Percentiles rank a stretch among this genome's conserved stretches.
phyloP scores from a whole-genome alignment of 1,140 invertebrate species.

The Drosophila arawakana region DNA sequence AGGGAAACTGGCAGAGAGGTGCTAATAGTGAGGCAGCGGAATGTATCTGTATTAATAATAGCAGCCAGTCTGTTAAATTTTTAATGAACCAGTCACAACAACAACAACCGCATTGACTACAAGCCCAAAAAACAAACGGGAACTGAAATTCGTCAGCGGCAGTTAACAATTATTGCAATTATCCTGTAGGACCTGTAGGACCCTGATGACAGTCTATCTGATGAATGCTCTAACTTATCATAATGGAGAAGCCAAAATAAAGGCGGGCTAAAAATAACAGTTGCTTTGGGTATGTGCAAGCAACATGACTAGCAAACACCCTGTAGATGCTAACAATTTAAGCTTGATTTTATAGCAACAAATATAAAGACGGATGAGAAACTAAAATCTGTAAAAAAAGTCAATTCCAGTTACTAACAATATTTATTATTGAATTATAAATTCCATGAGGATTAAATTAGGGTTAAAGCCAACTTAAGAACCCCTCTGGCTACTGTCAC shows the following conservation, averaged over 20 bases:
- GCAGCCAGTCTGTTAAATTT: constrained; percentile 51
- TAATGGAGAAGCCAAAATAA: constrained; percentile 12
- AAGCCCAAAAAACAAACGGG: background rate
- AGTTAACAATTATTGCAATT: constrained; percentile 24
- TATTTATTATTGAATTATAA: too few species aligned
- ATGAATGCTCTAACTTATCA: constrained; percentile 26
- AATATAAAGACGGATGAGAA: too few species aligned
- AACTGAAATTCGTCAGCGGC: constrained; percentile 4
- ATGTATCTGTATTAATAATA: constrained; percentile 44
- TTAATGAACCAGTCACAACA: constrained; percentile 51
- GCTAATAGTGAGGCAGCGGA: background rate
- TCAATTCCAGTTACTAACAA: too few species aligned
- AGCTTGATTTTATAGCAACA: too few species aligned
- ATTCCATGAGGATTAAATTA: too few species aligned
- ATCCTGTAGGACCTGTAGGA: constrained; percentile 8
- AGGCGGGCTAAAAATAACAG: background rate
- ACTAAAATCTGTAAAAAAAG: too few species aligned
- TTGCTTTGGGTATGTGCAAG: background rate
- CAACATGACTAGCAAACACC: background rate
- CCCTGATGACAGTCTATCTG: constrained; percentile 8
- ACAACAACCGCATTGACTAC: background rate
- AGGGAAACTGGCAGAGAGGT: background rate
- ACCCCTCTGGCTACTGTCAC: too few species aligned
- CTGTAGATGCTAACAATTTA: background rate
- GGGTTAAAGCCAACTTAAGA: too few species aligned